A percentile compares a stretch with the other conserved stretches of the same genome.
Conservation (phyloP, 2,888 invertebrate species). For the Eupithecia centaureata region DNA sequence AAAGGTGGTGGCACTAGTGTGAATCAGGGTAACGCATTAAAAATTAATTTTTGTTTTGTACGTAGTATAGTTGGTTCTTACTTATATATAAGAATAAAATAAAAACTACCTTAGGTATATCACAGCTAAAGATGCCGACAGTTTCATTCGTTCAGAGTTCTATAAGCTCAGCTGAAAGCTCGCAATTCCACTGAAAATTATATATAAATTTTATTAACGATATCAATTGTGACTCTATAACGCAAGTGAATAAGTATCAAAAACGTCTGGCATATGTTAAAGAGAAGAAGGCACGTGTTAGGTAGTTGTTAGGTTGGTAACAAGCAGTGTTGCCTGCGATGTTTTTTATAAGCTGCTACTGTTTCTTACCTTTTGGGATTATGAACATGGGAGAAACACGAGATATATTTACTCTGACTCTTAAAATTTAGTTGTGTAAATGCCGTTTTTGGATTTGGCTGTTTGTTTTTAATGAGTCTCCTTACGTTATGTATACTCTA, state of each 20-base stretch:
- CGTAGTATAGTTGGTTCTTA: too few relatives aligned
- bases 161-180: conserved; percentile 56
- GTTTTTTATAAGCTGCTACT: background rate
- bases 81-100: too few relatives aligned
- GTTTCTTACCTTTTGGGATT: background rate
- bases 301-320: conserved; percentile 67
- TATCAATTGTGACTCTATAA: conserved; percentile 41
- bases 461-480: background rate
- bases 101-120: background rate
- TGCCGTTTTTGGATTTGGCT: background rate
- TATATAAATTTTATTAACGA: conserved; percentile 50
- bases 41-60: too few relatives aligned
- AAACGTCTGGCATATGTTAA: conserved; percentile 43
- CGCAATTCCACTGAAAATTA: conserved; percentile 64
- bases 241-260: conserved; percentile 39
- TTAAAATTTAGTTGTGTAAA: background rate
- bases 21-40: too few relatives aligned
- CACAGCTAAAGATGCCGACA: background rate
- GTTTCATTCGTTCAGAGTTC: background rate
- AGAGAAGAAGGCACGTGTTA: conserved; percentile 60
- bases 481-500: background rate
- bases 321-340: conserved; percentile 29
- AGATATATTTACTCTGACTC: background rate
- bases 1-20: too few relatives aligned
- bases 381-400: background rate